Percentiles rank a stretch among this genome's conserved stretches.
Conservation (phyloP, 1,140 invertebrate species). For the Ooceraea biroi region DNA sequence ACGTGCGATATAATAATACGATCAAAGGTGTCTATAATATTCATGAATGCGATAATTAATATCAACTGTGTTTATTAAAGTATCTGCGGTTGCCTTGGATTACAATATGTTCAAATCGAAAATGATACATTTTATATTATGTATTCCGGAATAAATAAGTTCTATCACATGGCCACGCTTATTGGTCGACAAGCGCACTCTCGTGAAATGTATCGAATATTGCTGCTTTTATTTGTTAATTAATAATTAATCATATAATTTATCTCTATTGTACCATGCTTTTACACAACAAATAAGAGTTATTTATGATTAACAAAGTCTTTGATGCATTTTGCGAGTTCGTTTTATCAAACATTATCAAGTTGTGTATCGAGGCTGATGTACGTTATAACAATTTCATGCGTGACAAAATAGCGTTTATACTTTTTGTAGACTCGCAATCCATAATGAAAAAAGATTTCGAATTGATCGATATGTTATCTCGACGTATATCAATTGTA, state of each 20-base stretch:
- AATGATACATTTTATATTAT: neutral
- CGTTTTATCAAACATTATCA: no score
- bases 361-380: no score
- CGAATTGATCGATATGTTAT: no score
- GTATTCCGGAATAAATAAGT: neutral
- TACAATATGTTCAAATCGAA: neutral
- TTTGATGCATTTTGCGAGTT: neutral
- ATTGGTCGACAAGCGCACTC: neutral
- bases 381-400: no score
- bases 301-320: neutral
- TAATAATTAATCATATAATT: constrained; percentile 22
- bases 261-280: neutral
- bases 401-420: no score
- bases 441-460: no score
- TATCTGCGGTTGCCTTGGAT: constrained; percentile 2
- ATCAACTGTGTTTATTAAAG: constrained; percentile 19
- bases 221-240: constrained; percentile 15
- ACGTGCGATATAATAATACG: constrained; percentile 2
- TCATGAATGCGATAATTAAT: constrained; percentile 8
- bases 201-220: neutral
- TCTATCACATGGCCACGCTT: neutral
- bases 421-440: no score
- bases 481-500: no score
- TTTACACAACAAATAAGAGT: neutral
- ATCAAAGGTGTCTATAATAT: neutral